Conservation (phyloP, 2,888 invertebrate genomes). For the Callyntrura sp. region DNA sequence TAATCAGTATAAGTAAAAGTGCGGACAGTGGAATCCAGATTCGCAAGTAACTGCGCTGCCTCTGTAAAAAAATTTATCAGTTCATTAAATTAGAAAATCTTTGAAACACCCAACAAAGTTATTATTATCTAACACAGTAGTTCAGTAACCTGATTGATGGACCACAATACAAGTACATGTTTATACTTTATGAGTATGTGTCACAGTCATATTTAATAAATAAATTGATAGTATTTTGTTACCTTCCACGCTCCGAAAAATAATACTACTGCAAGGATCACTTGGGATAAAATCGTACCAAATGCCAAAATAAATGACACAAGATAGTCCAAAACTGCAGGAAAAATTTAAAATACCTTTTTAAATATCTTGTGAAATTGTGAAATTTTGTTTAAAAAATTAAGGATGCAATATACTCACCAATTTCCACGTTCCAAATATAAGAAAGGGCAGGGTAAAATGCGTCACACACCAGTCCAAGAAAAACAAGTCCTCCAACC, state of each 20-base stretch:
- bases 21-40: conserved; percentile 26
- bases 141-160: no score
- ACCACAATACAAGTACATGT: no score
- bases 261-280: neutral
- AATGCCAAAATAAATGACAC: conserved; percentile 23
- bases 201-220: neutral
- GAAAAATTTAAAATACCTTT: neutral
- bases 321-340: conserved; percentile 2
- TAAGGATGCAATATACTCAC: no score
- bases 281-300: neutral
- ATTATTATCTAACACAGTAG: neutral
- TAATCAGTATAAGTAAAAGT: conserved; percentile 30
- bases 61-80: no score
- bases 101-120: neutral
- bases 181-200: no score
- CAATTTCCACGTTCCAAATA: conserved; percentile 10
- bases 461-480: conserved; percentile 22
- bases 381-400: no score
- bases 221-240: neutral
- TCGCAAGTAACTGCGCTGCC: neutral
- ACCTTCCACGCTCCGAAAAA: conserved; percentile 31
- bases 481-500: conserved; percentile 9
- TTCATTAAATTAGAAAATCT: no score
- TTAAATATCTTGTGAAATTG: neutral
- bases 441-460: conserved; percentile 23